Evolutionary conservation across 2,888 invertebrate species (phyloP).

Genomic region (Watsonalla binaria): DNA sequence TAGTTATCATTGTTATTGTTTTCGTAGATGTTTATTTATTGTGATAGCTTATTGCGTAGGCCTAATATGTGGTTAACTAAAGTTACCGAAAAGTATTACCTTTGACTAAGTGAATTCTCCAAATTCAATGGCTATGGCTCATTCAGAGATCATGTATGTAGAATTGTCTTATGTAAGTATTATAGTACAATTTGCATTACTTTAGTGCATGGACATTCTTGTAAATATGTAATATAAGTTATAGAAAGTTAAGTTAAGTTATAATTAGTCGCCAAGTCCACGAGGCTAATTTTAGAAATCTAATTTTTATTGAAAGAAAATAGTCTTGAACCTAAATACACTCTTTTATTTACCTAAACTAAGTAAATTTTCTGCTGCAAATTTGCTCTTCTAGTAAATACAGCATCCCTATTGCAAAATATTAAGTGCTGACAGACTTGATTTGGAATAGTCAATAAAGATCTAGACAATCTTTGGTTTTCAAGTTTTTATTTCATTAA

Average conservation of each 20-base stretch:
- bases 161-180: conserved; percentile 7
- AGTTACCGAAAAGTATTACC: conserved; percentile 78
- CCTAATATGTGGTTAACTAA: conserved; percentile 58
- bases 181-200: conserved; percentile 3
- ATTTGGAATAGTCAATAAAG: too few relatives aligned
- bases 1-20: conserved; percentile 61
- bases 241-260: conserved; percentile 1
- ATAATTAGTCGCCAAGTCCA: conserved; percentile 35
- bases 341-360: conserved; percentile 38
- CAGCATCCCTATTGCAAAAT: too few relatives aligned
- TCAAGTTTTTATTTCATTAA: too few relatives aligned
- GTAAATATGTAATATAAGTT: conserved; percentile 54
- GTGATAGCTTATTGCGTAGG: conserved; percentile 58
- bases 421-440: too few relatives aligned
- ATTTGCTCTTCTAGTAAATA: too few relatives aligned
- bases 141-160: conserved; percentile 40
- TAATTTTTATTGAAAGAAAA: conserved; percentile 40
- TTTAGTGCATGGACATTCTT: conserved; percentile 33
- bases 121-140: conserved; percentile 64
- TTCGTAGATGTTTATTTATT: conserved; percentile 70
- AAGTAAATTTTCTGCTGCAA: not conserved
- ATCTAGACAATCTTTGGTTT: too few relatives aligned
- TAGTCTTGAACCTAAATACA: conserved; percentile 25
- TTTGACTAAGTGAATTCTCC: conserved; percentile 52
- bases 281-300: conserved; percentile 59